These are phyloP conservation scores for Corythaeola cristata DNA, from an alignment of 2,113 vertebrate genomes.

Conservation along the genomic window DNA sequence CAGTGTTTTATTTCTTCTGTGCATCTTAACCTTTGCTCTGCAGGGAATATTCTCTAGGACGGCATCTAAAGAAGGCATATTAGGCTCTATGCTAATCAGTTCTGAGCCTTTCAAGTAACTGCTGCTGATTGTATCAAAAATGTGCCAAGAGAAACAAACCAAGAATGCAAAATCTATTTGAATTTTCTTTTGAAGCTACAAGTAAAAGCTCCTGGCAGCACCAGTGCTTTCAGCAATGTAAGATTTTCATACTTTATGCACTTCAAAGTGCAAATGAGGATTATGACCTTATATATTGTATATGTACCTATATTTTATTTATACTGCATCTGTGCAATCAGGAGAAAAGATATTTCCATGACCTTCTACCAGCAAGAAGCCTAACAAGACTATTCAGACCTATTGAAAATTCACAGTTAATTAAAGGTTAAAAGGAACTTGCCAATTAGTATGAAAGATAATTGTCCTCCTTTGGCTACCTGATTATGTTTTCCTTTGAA, in stretches of 20 bases:
- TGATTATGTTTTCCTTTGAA: constrained; percentile 68
- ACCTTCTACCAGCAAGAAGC: constrained; percentile 71
- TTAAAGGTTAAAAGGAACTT: constrained; percentile 78
- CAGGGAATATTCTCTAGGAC: constrained; percentile 53
- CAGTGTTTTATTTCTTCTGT: constrained; percentile 25
- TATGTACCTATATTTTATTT: constrained; percentile 66
- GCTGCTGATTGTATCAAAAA: constrained; percentile 67
- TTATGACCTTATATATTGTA: constrained; percentile 37
- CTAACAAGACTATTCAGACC: constrained; percentile 51
- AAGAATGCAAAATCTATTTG: constrained; percentile 48
- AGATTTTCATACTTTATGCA: constrained; percentile 35
- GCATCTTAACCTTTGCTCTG: constrained; percentile 59
- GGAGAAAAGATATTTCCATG: constrained; percentile 54
- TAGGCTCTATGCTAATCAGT: constrained; percentile 70
- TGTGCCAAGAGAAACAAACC: constrained; percentile 69
- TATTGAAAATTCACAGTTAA: constrained; percentile 76
- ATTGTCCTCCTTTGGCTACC: constrained; percentile 73
- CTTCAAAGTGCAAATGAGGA: constrained; percentile 53
- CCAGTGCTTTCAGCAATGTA: constrained; percentile 27
- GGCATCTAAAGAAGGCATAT: constrained; percentile 50
- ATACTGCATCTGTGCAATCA: constrained; percentile 53
- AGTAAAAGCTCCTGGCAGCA: constrained; percentile 47
- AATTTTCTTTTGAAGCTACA: constrained; percentile 70
- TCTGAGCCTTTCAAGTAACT: constrained; percentile 62
- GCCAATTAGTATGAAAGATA: constrained; percentile 76